These are phyloP conservation scores for Oreochromis aureus DNA, from an alignment of 2,113 vertebrate species.

Conservation along the genomic window DNA sequence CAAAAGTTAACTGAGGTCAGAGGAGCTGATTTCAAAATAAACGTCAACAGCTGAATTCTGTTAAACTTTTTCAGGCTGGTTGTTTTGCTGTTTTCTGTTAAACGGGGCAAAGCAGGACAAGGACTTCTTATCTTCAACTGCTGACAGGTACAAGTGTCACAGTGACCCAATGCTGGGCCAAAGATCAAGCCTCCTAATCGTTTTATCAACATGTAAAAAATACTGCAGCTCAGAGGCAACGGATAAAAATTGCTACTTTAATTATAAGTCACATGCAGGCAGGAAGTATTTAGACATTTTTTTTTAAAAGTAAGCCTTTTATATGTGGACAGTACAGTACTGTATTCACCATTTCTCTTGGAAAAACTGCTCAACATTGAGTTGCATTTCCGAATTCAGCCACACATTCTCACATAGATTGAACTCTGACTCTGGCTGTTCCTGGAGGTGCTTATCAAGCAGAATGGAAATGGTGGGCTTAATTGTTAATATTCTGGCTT, in stretches of 20 bases:
- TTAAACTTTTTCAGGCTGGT: background rate
- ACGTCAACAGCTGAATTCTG: background rate
- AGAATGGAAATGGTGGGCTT: background rate
- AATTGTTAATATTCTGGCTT: background rate
- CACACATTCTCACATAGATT: background rate
- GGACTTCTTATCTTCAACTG: constrained; percentile 11
- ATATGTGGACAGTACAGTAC: background rate
- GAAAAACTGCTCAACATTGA: background rate
- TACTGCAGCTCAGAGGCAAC: background rate
- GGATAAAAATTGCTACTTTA: background rate
- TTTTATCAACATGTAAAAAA: background rate
- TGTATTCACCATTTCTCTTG: background rate
- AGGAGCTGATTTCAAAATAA: background rate
- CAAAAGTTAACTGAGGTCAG: background rate
- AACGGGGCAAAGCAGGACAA: background rate
- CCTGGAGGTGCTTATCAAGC: background rate
- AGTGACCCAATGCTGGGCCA: background rate
- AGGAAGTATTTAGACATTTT: background rate
- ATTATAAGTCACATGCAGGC: background rate
- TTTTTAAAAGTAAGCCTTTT: background rate
- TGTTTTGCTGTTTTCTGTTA: background rate
- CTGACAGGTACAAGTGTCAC: background rate
- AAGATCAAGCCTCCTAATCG: background rate
- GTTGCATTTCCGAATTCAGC: background rate
- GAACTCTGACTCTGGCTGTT: background rate